Conservation (phyloP, 2,888 invertebrate species). For the Clostera curtula region DNA sequence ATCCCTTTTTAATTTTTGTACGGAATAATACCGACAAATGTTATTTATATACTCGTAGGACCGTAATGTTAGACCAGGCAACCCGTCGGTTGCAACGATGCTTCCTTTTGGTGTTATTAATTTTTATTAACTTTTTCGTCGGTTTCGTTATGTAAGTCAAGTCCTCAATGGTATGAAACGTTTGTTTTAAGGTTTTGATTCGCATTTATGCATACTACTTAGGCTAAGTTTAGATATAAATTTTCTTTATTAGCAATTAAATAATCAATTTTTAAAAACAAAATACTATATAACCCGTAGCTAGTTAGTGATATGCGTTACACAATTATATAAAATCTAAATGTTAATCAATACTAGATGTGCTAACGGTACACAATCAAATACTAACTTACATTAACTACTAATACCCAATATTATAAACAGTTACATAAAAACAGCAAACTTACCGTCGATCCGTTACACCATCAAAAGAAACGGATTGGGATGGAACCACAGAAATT, state of each 20-base stretch:
- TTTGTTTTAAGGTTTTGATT: slow-evolving; percentile 49
- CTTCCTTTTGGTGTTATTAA: slow-evolving; percentile 61
- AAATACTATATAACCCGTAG: slow-evolving; percentile 64
- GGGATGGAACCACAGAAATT: too few relatives aligned
- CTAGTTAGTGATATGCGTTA: slow-evolving; percentile 49
- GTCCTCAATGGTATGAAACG: slow-evolving; percentile 38
- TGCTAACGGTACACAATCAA: slow-evolving; percentile 22
- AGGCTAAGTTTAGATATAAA: slow-evolving; percentile 54
- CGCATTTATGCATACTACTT: slow-evolving; percentile 59
- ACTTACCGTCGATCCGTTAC: slow-evolving; percentile 10
- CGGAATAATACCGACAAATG: slow-evolving; percentile 42
- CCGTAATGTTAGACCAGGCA: slow-evolving; percentile 37
- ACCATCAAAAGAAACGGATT: slow-evolving; percentile 22
- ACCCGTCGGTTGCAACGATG: slow-evolving; percentile 46
- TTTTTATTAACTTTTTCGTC: slow-evolving; percentile 57
- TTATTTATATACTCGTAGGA: slow-evolving; percentile 54
- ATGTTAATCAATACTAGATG: slow-evolving; percentile 35
- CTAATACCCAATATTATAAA: slow-evolving; percentile 20
- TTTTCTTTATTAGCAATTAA: slow-evolving; percentile 51
- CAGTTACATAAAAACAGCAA: slow-evolving; percentile 37
- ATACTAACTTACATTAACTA: slow-evolving; percentile 19
- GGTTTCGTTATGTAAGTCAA: slow-evolving; percentile 57
- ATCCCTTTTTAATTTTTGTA: slow-evolving; percentile 58
- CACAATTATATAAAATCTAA: slow-evolving; percentile 43
- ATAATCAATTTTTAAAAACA: slow-evolving; percentile 59